phyloP scores from a whole-genome alignment of 2,113 vertebrate species.

The Petromus typicus region DNA sequence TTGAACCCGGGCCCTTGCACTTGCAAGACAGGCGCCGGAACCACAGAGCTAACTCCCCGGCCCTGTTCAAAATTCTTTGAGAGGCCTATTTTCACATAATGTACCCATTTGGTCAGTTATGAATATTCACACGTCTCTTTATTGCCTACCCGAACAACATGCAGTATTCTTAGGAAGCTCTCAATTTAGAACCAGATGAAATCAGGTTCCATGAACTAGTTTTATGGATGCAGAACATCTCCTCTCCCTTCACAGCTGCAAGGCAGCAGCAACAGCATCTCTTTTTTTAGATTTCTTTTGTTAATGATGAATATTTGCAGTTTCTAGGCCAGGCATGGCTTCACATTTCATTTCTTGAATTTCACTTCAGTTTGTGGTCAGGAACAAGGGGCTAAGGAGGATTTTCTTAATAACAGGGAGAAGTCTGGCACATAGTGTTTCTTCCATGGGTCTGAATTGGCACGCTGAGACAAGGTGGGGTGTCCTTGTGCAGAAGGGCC shows the following conservation, averaged over 20 bases:
- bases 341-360: constrained; percentile 46
- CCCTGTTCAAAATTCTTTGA: constrained; percentile 51
- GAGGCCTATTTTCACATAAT: constrained; percentile 33
- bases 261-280: neutral
- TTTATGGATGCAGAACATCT: neutral
- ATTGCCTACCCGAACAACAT: neutral
- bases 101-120: neutral
- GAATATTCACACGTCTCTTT: neutral
- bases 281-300: constrained; percentile 52
- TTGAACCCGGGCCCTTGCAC: no score
- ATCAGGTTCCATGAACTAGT: neutral
- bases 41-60: no score
- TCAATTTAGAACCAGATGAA: neutral
- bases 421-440: neutral
- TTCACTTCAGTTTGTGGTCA: constrained; percentile 54
- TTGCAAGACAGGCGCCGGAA: no score
- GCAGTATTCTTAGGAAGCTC: neutral
- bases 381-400: constrained; percentile 16
- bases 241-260: constrained; percentile 45
- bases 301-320: constrained; percentile 51
- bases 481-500: neutral
- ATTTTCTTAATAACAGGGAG: neutral
- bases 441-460: neutral
- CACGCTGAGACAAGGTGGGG: neutral
- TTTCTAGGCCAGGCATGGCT: constrained; percentile 47